These are phyloP conservation scores for Leptonema lineaticorne DNA, from an alignment of 1,140 invertebrate species.

Conservation along the genomic window DNA sequence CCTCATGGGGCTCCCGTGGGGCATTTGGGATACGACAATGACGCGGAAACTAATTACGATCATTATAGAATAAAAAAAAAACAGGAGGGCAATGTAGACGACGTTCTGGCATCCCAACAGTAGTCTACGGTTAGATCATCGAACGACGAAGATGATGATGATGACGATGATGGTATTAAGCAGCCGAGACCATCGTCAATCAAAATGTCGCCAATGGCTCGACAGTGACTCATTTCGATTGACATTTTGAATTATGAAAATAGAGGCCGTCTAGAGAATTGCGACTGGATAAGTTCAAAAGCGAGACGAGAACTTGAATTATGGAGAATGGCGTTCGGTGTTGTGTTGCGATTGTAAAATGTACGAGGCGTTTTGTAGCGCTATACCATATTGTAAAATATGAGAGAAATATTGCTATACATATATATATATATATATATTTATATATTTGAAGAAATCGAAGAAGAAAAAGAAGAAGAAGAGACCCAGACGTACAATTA, in stretches of 20 bases:
- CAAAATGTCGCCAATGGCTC: neutral
- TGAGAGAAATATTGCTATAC: neutral
- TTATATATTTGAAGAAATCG: too few species aligned
- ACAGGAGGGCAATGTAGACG: neutral
- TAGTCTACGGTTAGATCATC: neutral
- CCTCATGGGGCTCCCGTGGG: neutral
- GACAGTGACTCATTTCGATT: neutral
- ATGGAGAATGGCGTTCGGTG: too few species aligned
- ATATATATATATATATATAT: too few species aligned
- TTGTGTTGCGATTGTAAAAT: too few species aligned
- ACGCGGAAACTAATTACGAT: constrained; percentile 26
- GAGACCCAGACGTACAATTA: constrained; percentile 6
- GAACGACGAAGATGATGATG: neutral
- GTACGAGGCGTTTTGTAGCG: neutral
- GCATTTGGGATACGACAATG: neutral
- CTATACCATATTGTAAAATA: neutral
- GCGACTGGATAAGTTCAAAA: neutral
- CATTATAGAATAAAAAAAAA: constrained; percentile 20
- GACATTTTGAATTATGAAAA: neutral
- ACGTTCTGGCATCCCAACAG: constrained; percentile 14
- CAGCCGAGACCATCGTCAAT: neutral
- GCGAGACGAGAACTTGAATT: neutral
- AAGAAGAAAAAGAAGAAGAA: too few species aligned
- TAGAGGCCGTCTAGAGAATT: too few species aligned
- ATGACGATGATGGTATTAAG: neutral